These are phyloP conservation scores for Channallabes apus DNA, from an alignment of 2,797 vertebrate genomes.

Conservation along the genomic window DNA sequence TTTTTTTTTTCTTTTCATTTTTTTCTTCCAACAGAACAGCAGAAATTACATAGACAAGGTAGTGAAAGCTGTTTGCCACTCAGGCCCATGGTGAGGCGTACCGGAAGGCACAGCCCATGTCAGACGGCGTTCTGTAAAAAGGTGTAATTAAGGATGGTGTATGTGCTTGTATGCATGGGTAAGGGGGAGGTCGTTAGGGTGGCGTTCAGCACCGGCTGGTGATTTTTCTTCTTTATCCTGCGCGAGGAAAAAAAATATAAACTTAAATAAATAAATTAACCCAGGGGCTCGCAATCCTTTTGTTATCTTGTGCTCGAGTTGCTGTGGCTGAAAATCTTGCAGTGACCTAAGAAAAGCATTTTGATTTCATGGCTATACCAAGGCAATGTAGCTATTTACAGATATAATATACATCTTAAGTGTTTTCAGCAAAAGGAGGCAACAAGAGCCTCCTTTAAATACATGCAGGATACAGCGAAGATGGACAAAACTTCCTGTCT, in stretches of 20 bases:
- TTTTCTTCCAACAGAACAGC: slow-evolving; percentile 73
- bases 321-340: slow-evolving; percentile 58
- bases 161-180: slow-evolving; percentile 71
- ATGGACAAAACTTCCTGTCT: slow-evolving; percentile 41
- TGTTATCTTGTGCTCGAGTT: slow-evolving; percentile 70
- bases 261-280: slow-evolving; percentile 8
- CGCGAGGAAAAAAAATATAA: not conserved
- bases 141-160: slow-evolving; percentile 40
- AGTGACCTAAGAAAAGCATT: slow-evolving; percentile 60
- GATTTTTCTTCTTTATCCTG: slow-evolving; percentile 31
- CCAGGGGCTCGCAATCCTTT: slow-evolving; percentile 57
- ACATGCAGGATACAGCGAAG: slow-evolving; percentile 65
- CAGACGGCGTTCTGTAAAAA: slow-evolving; percentile 34
- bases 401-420: slow-evolving; percentile 65
- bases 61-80: slow-evolving; percentile 74
- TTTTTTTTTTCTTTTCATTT: slow-evolving; percentile 53
- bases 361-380: slow-evolving; percentile 66
- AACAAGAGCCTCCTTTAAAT: slow-evolving; percentile 48
- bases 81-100: slow-evolving; percentile 55
- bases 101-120: slow-evolving; percentile 13
- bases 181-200: slow-evolving; percentile 58
- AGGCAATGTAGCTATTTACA: slow-evolving; percentile 75
- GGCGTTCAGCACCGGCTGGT: slow-evolving; percentile 70
- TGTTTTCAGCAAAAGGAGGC: slow-evolving; percentile 36
- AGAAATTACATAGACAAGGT: slow-evolving; percentile 79